Conservation (phyloP, 2,113 vertebrate species). For the Nesoenas mayeri region DNA sequence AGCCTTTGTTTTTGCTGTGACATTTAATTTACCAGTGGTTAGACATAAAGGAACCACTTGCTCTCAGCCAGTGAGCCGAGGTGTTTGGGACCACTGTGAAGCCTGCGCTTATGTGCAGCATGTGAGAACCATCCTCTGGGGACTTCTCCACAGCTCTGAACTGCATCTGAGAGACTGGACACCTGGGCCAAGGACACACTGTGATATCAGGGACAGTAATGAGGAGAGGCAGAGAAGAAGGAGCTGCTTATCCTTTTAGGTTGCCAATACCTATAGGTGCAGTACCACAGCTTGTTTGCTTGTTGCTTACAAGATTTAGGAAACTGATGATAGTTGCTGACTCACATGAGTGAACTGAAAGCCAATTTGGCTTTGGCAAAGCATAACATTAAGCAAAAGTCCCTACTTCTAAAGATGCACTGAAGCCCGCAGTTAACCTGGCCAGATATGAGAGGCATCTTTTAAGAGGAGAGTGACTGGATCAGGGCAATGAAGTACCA, state of each 20-base stretch:
- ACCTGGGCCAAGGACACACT: accelerated
- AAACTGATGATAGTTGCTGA: not conserved
- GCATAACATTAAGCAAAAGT: not conserved
- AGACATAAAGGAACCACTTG: not conserved
- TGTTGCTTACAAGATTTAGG: not conserved
- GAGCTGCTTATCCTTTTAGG: not conserved
- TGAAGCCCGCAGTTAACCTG: not conserved
- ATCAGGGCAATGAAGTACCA: not conserved
- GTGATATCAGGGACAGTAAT: not conserved
- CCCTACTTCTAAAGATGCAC: not conserved
- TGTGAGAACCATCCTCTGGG: not conserved
- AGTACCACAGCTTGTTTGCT: not conserved
- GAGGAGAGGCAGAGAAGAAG: not conserved
- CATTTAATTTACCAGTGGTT: not conserved
- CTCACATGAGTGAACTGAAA: not conserved
- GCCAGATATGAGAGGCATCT: not conserved
- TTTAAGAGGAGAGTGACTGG: not conserved
- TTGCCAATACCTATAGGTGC: accelerated
- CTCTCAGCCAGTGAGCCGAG: accelerated
- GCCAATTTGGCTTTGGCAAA: not conserved
- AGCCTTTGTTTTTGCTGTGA: not conserved
- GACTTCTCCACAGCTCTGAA: not conserved
- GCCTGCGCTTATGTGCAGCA: accelerated
- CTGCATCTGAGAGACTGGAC: accelerated
- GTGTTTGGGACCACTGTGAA: not conserved